Base-by-base conservation (phyloP, 2,888 invertebrate species). In the Eremobia ochroleuca region DNA sequence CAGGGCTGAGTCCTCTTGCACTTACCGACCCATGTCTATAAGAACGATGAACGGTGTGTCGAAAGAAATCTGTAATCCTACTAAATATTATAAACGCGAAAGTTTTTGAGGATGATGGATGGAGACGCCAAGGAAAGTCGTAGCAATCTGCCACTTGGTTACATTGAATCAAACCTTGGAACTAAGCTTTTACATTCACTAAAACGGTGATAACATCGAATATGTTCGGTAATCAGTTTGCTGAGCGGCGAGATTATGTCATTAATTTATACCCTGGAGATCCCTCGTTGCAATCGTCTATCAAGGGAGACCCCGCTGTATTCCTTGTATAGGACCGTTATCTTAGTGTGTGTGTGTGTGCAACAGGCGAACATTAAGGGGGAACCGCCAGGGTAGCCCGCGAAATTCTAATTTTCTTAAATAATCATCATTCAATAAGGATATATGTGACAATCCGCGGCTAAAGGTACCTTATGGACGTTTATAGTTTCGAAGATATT, bases 281-380 rank as follows among this genome's bases (percentile, higher is more conserved):
- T 77, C 6, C 11, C 43, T 62, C 43, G 18, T 52, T 61, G 28
- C 62, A 62, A 69, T 40, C 37, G 66, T 65, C 28, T 37, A 68
- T 43, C 43, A 77, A 46, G 9, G 34, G n/a, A 68, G 25, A 46
- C 28, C 8, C 65, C 25, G 34, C 43, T 59, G 59, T 46, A 55
- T 61, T 64, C 34, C 31, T 28, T 65, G 28, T 65, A 52, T n/a
- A 15, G 11, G 15, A 46, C n/a, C 4, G 15, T 31, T 69, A 58
- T 55, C 34, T 43, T 59, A 61, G 72, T 66, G 31, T 71, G 59
- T 9, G 72, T 66, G 31, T 71, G 59, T 9, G 55, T 62, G 49
- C 55, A 73, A 68, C 40, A 34, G 62, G 58, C 72, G 18, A 46
- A 55, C 34, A 59, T 58, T 37, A 66, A 49, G 6, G 15, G 43